phyloP scores from a whole-genome alignment of 2,797 vertebrate species.

The Schizothorax lantsangensis region DNA sequence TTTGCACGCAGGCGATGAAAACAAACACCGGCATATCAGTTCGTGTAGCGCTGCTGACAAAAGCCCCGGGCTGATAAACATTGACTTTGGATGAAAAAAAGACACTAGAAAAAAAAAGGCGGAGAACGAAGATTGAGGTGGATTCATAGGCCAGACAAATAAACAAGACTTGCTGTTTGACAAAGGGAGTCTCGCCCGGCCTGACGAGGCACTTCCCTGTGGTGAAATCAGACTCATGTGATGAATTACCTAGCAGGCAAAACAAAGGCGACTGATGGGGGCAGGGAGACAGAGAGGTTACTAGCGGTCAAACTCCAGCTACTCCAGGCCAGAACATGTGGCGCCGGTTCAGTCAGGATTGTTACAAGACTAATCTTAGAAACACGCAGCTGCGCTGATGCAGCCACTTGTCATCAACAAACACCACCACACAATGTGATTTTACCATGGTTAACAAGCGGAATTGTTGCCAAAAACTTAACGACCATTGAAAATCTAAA shows the following conservation, averaged over 20 bases:
- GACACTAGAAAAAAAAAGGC: neutral
- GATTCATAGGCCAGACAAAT: conserved; percentile 50
- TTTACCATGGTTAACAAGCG: neutral
- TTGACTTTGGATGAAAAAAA: conserved; percentile 52
- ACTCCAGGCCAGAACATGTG: conserved; percentile 17
- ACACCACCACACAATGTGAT: neutral
- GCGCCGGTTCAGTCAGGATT: conserved; percentile 48
- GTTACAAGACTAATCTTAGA: conserved; percentile 47
- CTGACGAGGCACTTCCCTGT: conserved; percentile 43
- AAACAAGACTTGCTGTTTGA: conserved; percentile 53
- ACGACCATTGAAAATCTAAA: neutral
- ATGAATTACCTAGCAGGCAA: conserved; percentile 76
- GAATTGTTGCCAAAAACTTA: neutral
- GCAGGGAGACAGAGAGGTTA: conserved; percentile 69
- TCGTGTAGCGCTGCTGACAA: conserved; percentile 23
- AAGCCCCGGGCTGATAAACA: conserved; percentile 50
- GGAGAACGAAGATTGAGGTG: conserved; percentile 35
- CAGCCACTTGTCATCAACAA: neutral
- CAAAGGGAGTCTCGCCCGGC: conserved; percentile 48
- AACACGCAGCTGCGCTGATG: conserved; percentile 20
- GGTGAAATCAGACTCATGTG: conserved; percentile 69
- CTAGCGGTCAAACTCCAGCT: conserved; percentile 62
- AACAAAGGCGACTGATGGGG: conserved; percentile 70
- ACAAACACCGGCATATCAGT: conserved; percentile 35
- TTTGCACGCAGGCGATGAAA: conserved; percentile 34